Percentiles rank a stretch among this genome's conserved stretches.
These are phyloP conservation scores for Vireo altiloquus DNA, from an alignment of 2,113 vertebrate species.

Conservation along the genomic window DNA sequence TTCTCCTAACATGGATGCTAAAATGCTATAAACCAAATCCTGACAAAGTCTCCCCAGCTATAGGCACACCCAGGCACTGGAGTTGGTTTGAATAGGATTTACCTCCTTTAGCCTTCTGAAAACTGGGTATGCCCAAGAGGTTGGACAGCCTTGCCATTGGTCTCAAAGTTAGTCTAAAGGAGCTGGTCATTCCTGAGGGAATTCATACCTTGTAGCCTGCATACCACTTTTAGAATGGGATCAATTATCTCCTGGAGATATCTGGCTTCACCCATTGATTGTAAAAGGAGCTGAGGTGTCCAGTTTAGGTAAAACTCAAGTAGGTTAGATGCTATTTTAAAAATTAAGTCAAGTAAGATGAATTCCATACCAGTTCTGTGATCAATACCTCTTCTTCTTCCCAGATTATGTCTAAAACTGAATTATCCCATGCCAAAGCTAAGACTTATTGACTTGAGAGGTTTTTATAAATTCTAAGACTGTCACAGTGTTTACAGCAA, in stretches of 20 bases:
- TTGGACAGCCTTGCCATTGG: neutral
- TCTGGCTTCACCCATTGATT: neutral
- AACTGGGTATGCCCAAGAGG: neutral
- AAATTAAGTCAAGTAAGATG: neutral
- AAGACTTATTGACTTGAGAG: neutral
- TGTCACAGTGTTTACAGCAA: neutral
- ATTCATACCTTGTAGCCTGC: neutral
- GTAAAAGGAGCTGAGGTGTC: neutral
- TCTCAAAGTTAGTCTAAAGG: neutral
- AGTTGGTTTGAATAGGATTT: neutral
- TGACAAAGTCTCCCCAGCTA: neutral
- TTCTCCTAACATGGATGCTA: neutral
- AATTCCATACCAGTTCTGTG: neutral
- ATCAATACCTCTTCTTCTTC: neutral
- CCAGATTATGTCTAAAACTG: neutral
- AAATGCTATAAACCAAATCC: neutral
- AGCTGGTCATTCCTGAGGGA: neutral
- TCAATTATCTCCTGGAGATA: neutral
- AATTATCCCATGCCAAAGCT: neutral
- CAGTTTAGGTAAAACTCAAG: neutral
- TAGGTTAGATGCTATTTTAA: neutral
- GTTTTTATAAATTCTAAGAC: neutral
- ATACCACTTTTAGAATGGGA: neutral
- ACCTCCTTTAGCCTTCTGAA: neutral
- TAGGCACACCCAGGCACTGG: neutral